A percentile compares a stretch with the other conserved stretches of the same genome.
phyloP scores from a whole-genome alignment of 2,888 invertebrate species.

The Phengaris arion region DNA sequence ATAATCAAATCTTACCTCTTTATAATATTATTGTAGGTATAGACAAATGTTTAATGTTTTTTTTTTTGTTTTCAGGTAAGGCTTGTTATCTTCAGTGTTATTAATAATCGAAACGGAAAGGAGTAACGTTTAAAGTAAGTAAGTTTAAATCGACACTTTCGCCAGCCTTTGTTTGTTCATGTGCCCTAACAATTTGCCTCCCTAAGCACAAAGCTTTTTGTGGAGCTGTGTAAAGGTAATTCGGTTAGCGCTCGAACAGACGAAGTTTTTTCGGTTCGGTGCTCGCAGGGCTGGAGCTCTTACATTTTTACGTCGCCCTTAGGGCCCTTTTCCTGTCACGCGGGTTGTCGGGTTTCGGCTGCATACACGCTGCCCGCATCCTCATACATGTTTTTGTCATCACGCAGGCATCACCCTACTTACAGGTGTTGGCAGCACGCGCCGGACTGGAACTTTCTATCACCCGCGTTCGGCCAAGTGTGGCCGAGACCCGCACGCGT shows the following conservation, averaged over 20 bases:
- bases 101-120: not conserved
- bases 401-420: too few relatives aligned
- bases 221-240: constrained; percentile 34
- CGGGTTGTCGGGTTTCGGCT: too few relatives aligned
- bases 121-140: not conserved
- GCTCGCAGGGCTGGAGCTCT: constrained; percentile 27
- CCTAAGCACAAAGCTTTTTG: not conserved
- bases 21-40: too few relatives aligned
- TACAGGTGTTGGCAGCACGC: too few relatives aligned
- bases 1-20: too few relatives aligned
- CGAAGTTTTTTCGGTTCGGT: constrained; percentile 34
- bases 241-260: constrained; percentile 34
- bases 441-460: too few relatives aligned
- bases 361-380: too few relatives aligned
- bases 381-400: too few relatives aligned
- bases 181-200: constrained; percentile 32
- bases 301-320: not conserved
- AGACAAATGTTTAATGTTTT: not conserved
- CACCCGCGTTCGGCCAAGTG: too few relatives aligned
- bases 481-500: too few relatives aligned
- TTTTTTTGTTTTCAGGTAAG: constrained; percentile 9
- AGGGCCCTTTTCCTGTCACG: too few relatives aligned
- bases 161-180: constrained; percentile 44
- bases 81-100: not conserved
- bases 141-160: not conserved